phyloP scores from a whole-genome alignment of 2,113 vertebrate species.

The Acinonyx jubatus region DNA sequence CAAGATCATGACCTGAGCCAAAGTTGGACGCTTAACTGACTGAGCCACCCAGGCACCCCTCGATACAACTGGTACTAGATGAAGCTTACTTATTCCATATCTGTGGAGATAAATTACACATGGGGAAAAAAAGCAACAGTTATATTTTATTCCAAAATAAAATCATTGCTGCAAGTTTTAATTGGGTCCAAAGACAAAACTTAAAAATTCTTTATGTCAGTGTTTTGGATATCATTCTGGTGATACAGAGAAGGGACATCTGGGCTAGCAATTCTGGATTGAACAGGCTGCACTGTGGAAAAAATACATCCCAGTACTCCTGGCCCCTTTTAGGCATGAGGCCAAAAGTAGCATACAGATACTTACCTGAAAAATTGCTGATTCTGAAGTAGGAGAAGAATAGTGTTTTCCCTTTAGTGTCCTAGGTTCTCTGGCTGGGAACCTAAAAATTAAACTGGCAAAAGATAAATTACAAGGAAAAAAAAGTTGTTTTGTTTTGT shows the following conservation, averaged over 20 bases:
- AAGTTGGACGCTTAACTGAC: too few species aligned
- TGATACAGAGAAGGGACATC: neutral
- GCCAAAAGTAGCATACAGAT: neutral
- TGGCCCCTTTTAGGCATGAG: neutral
- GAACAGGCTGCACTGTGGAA: neutral
- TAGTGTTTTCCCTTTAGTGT: neutral
- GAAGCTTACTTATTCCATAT: neutral
- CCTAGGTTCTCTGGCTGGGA: neutral
- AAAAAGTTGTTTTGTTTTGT: neutral
- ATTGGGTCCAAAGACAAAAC: neutral
- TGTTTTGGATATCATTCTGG: neutral
- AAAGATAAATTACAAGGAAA: neutral
- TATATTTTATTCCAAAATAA: neutral
- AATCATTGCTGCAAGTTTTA: slow-evolving; percentile 22
- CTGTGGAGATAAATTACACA: neutral
- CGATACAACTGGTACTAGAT: neutral
- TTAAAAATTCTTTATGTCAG: neutral
- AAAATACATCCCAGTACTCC: neutral
- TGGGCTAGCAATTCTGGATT: neutral
- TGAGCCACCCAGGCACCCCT: neutral
- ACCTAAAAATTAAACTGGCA: neutral
- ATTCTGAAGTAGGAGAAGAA: neutral
- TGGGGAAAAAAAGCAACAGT: neutral
- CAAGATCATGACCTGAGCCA: too few species aligned
- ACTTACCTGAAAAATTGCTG: neutral